Base-by-base conservation (phyloP, 2,888 invertebrate genomes). In the Acholoe squamosa region DNA sequence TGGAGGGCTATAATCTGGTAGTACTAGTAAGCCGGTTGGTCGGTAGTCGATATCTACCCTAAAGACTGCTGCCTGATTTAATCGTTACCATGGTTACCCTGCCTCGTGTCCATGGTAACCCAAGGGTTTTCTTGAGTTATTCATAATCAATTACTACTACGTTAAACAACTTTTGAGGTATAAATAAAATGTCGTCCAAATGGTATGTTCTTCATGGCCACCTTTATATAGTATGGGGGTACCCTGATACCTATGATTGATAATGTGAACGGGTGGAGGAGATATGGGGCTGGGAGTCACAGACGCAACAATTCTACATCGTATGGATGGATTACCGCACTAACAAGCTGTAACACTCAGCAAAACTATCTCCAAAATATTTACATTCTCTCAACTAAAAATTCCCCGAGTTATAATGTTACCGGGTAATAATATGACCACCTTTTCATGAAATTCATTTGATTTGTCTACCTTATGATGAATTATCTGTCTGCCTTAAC, bases 21-120 rank as follows among this genome's bases (percentile, higher is more conserved):
- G 43, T 43, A 43, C 43, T 43, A 43, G 43, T 43, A 7, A 43
- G 43, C 43, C 43, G 43, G 43, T 10, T n/a, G n/a, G n/a, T 3
- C 10, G 43, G 43, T 43, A 43, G 43, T 43, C 43, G 10, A 43
- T 43, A 43, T 43, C 43, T 43, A 43, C 43, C 43, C 43, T 7
- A 43, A 19, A 61, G 61, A 61, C 71, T 71, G 71, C 71, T 71
- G 71, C 71, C 71, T 71, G 31, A 71, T 31, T 28, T 71, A 28
- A 71, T 5, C 28, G 71, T 25, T 71, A 28, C 71, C 71, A 71
- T 71, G 71, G 31, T 71, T 25, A 71, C 25, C 71, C 31, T 28
- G 61, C 61, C 14, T 28, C 5, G 3, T 71, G 19, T 14, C 71
- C 71, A 71, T 71, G 71, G 71, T 14, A 71, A 71, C 71, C 3